Evolutionary conservation across 2,888 invertebrate species (phyloP), one percentile per base, ranked within the genome.

Genomic region (Pollenia angustigena): DNA sequence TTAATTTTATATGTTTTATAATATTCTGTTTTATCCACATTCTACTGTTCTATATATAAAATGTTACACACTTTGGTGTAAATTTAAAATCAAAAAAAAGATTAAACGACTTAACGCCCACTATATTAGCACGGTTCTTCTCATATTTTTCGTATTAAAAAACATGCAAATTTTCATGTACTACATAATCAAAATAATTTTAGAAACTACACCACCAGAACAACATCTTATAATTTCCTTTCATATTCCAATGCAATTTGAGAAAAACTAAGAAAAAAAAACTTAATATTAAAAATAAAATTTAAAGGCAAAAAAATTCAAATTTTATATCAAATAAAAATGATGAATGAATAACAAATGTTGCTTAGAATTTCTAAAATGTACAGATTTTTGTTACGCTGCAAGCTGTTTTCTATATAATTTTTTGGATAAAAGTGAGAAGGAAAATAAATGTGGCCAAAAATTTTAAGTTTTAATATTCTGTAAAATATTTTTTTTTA

Each of bases 291-390:
- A 56, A 42, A 6, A 60, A 76, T 69, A 72, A 76, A 54, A 11
- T 14, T 71, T n/a, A 50, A n/a, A 40, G 42, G 40, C 9, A 58
- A 18, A 18, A 50, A 75, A 62, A 54, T 40, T 16, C 56, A 66
- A n/a, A 44, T 79, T 72, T 75, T 64, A 64, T 75, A 71, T 69
- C 64, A 79, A 71, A 81, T 78, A 79, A 81, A 78, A 84, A 79
- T 88, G 88, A 88, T 88, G 88, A 88, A 88, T 88, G 88, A 85
- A 85, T 71, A 83, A 50, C 88, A 88, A 88, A 87, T 88, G 88
- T 82, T 87, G 75, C 44, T 54, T 42, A 64, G 66, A 78, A 68
- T 85, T 72, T 69, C 52, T 75, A 62, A 60, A 75, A 69, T 75
- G n/a, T 64, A 60, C 40, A 76, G 62, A 52, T 81, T 85, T 82